Evolutionary conservation across 2,888 invertebrate genomes (phyloP), one percentile per base, ranked within the genome.

Genomic region (Drosophila vallismaia): DNA sequence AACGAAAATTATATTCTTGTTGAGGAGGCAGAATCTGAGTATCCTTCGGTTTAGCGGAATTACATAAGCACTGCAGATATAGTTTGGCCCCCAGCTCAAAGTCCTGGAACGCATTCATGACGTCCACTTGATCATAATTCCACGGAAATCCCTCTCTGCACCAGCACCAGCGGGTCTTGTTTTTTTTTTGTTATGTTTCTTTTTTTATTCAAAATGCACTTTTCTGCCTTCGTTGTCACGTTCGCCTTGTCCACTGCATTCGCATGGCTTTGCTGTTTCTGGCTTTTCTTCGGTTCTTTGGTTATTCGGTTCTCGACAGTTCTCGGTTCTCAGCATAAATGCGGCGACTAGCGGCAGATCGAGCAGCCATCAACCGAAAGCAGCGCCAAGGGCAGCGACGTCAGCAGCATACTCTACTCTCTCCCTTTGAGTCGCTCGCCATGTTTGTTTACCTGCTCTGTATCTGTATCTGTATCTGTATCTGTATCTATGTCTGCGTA

Each of bases 1-100:
- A 1, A 36, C 5, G 5, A 36, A 36, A 12, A 2, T 5, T 36
- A 2, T 36, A n/a, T 12, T 12, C 1, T 28, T 19, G 19, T 19
- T 33, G 2, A n/a, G 5, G 2, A n/a, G 5, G 5, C n/a, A 12
- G n/a, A n/a, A n/a, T n/a, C n/a, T n/a, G 36, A 36, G n/a, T 0
- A 36, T 36, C 36, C 36, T 36, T 6, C 10, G 10, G 45, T 26
- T 50, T 50, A 45, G 51, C 12, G 53, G 55, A 44, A 86, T 79
- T 91, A 91, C 91, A 86, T 84, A 92, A 90, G 83, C 91, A 92
- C 74, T 92, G 91, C 52, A 90, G 75, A 76, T 92, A 92, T 48
- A 92, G 80, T 82, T 90, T 89, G 53, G 90, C 86, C 64, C 89
- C 91, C 64, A 88, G 73, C 78, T 91, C 90, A 66, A 89, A 88